These are phyloP conservation scores for Eurystomus glaucurus DNA, from an alignment of 2,797 vertebrate species.

Conservation along the genomic window DNA sequence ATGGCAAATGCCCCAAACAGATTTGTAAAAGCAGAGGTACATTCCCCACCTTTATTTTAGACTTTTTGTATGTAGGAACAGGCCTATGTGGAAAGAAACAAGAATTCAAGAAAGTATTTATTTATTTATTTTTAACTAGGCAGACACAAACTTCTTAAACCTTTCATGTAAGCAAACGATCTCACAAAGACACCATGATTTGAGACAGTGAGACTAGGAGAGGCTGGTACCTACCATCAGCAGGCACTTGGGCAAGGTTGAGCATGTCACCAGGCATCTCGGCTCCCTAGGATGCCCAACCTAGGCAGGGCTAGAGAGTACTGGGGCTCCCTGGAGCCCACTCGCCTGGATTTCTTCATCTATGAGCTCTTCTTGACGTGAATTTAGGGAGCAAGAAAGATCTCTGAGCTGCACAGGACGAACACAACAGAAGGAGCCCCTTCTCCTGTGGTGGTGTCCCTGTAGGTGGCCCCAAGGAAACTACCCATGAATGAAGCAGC, in stretches of 20 bases:
- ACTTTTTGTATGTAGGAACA: neutral
- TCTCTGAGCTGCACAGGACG: neutral
- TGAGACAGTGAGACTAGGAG: neutral
- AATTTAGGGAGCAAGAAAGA: neutral
- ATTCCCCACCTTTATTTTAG: neutral
- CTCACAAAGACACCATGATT: neutral
- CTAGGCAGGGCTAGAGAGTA: neutral
- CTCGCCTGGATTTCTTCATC: neutral
- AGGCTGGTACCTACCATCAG: fast-evolving
- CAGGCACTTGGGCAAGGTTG: neutral
- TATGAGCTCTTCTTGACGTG: neutral
- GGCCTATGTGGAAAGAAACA: neutral
- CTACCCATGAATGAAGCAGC: fast-evolving
- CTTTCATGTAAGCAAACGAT: fast-evolving
- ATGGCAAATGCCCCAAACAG: neutral
- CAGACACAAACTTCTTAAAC: neutral
- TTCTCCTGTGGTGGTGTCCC: neutral
- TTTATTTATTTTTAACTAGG: neutral
- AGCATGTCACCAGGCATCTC: fast-evolving
- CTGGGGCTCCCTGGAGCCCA: neutral
- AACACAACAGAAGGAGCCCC: fast-evolving
- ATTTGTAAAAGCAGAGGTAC: neutral
- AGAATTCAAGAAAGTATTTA: neutral
- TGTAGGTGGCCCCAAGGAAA: neutral
- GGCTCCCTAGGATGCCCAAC: neutral